Conservation (phyloP, 2,888 invertebrate species). For the Plusia festucae region DNA sequence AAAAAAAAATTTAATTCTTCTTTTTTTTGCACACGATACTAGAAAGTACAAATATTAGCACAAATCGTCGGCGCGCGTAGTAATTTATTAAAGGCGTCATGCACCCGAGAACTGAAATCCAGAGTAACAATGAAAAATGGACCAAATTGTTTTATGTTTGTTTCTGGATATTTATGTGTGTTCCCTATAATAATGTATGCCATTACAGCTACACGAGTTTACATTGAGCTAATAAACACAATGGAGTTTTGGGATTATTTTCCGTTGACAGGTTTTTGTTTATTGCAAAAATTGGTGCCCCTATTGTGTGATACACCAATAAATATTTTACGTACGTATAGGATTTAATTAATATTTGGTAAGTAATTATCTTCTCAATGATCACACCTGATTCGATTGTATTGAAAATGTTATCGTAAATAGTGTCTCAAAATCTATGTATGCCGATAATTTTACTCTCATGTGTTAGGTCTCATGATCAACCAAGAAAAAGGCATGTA, state of each 20-base stretch:
- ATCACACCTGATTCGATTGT: too few species aligned
- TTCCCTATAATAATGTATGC: slow-evolving; percentile 5
- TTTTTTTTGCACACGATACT: slow-evolving; percentile 51
- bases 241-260: neutral
- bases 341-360: too few species aligned
- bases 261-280: neutral
- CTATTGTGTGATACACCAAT: too few species aligned
- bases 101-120: slow-evolving; percentile 35
- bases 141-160: slow-evolving; percentile 25
- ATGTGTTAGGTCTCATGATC: too few species aligned
- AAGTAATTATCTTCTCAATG: too few species aligned
- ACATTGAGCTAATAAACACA: neutral
- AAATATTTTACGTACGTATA: too few species aligned
- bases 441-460: too few species aligned
- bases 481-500: too few species aligned
- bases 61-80: slow-evolving; percentile 45
- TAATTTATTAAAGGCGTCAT: slow-evolving; percentile 64
- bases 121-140: slow-evolving; percentile 40
- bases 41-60: slow-evolving; percentile 65
- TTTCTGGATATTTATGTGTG: slow-evolving; percentile 10
- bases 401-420: too few species aligned
- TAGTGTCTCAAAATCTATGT: too few species aligned
- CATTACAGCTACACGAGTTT: neutral
- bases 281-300: neutral
- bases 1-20: slow-evolving; percentile 19